Percentiles rank a stretch among this genome's conserved stretches.
Conservation (phyloP, 2,797 vertebrate species). For the Periophthalmus magnuspinnatus region DNA sequence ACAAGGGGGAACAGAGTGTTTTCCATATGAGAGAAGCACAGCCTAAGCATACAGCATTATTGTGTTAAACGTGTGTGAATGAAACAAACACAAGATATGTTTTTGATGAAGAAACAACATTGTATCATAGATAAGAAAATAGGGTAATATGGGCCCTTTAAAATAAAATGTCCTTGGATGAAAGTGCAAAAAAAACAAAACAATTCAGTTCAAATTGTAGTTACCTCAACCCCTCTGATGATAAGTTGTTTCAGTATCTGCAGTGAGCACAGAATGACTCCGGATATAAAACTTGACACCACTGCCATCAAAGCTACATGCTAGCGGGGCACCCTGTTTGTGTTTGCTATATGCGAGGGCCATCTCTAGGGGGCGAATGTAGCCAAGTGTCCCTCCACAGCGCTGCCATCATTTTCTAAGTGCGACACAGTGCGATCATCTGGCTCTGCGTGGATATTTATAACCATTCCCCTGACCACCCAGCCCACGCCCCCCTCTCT, state of each 20-base stretch:
- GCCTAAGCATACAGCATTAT: too few relatives aligned
- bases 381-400: conserved; percentile 62
- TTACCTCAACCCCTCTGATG: background rate
- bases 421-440: conserved; percentile 71
- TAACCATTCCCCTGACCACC: conserved; percentile 60
- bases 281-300: conserved; percentile 44
- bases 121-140: too few relatives aligned
- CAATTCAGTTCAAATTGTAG: too few relatives aligned
- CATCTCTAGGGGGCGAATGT: conserved; percentile 38
- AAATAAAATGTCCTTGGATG: background rate
- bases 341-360: conserved; percentile 21
- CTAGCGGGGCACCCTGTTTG: conserved; percentile 4
- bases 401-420: conserved; percentile 79
- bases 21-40: too few relatives aligned
- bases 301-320: conserved; percentile 38
- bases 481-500: conserved; percentile 42
- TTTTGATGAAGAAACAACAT: too few relatives aligned
- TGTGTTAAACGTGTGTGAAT: too few relatives aligned
- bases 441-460: conserved; percentile 75
- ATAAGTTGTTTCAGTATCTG: conserved; percentile 10
- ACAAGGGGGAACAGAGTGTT: too few relatives aligned
- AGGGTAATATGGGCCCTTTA: too few relatives aligned
- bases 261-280: conserved; percentile 46
- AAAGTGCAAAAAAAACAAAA: too few relatives aligned
- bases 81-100: too few relatives aligned